These are phyloP conservation scores for Cyphomyrmex costatus DNA, from an alignment of 1,140 invertebrate genomes.

Conservation along the genomic window DNA sequence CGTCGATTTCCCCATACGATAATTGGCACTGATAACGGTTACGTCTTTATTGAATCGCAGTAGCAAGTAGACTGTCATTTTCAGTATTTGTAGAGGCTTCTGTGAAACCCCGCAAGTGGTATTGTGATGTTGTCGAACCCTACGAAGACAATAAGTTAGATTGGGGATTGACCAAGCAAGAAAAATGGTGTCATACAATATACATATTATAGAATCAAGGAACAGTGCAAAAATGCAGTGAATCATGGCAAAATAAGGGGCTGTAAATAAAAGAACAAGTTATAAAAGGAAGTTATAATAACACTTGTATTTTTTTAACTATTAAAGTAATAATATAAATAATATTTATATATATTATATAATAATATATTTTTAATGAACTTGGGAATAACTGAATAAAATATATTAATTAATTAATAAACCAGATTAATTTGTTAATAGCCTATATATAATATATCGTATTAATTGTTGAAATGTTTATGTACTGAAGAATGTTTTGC, in stretches of 20 bases:
- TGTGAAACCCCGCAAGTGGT: conserved; percentile 80
- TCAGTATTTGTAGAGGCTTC: conserved; percentile 82
- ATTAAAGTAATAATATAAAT: neutral
- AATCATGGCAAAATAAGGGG: neutral
- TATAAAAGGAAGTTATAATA: neutral
- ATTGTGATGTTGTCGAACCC: conserved; percentile 82
- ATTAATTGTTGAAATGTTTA: neutral
- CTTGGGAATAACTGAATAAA: neutral
- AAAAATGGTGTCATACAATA: conserved; percentile 15
- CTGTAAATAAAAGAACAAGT: neutral
- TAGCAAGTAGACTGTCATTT: conserved; percentile 79
- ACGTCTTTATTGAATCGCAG: conserved; percentile 71
- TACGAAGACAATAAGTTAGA: conserved; percentile 16
- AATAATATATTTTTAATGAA: neutral
- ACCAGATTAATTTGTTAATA: neutral
- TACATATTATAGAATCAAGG: neutral
- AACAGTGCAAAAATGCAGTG: neutral
- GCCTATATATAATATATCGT: neutral
- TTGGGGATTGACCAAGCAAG: neutral
- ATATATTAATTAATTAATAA: conserved; percentile 18
- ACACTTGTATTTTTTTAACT: neutral
- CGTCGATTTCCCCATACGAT: neutral
- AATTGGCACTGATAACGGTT: neutral
- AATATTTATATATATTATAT: neutral
- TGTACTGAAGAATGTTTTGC: conserved; percentile 42